Evolutionary conservation across 2,113 vertebrate genomes (phyloP), one percentile per base, ranked within the genome.

Genomic region (Leuciscus idus): DNA sequence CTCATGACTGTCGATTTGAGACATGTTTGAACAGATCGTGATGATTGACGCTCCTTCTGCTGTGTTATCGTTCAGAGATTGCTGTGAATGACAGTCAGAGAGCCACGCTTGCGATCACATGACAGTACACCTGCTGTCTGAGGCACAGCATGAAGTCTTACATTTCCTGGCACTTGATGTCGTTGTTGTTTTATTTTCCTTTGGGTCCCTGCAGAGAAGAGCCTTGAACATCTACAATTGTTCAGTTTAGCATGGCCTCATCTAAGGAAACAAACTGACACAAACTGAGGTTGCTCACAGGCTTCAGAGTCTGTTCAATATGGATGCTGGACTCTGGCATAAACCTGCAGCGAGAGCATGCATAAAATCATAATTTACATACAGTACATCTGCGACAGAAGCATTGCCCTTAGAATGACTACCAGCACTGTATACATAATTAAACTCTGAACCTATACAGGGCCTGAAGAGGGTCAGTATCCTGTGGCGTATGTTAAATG

Each of bases 291-390:
- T 28, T 10, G 73, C 46, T 76, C 46, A 76, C 46, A 76, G 73
- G 46, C 43, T 50, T 76, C n/a, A 76, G n/a, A 76, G 43, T 52
- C 26, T 28, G 68, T 86, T 90, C 83, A 88, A 83, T 87, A 77
- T 90, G 84, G 81, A 81, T 85, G 88, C 87, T 82, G 86, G 84
- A 86, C 26, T 84, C 33, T 75, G 43, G 48, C 17, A 13, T 75
- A 75, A 79, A 33, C 46, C 78, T 1, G 79, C 46, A 75, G 33
- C 36, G 43, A 68, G 86, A 81, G 85, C 84, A 85, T 86, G 84
- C 78, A 86, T 52, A 84, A 90, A 88, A 90, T 64, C 4, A 13
- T 13, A 64, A 89, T 92, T 92, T 90, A 36, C 88, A 91, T 88
- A 78, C 78, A 90, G 90, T 87, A 78, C 78, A 90, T 90, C 87